These are phyloP conservation scores for Anguilla japonica DNA, from an alignment of 2,113 vertebrate genomes.

Conservation along the genomic window DNA sequence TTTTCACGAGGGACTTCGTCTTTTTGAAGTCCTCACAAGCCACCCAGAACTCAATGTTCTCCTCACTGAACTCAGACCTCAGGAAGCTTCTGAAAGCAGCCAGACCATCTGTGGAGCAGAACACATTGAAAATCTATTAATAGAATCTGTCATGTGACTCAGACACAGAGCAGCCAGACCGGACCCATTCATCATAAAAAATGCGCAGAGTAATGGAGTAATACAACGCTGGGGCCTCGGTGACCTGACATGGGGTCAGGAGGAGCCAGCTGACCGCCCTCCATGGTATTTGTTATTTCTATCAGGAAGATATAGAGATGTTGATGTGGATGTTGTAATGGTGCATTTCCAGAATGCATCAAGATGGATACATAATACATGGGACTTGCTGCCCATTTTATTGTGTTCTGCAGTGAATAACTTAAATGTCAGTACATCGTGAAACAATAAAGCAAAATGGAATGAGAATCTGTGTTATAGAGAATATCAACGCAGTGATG, in stretches of 20 bases:
- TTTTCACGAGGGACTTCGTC: conserved; percentile 78
- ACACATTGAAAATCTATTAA: not conserved
- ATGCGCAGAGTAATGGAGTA: not conserved
- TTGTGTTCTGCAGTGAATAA: not conserved
- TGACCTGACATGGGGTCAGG: not conserved
- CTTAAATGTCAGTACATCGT: not conserved
- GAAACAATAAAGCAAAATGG: not conserved
- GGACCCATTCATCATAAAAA: not conserved
- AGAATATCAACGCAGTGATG: too few species aligned
- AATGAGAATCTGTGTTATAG: too few species aligned
- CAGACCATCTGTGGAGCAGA: conserved; percentile 75
- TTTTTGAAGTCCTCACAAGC: conserved; percentile 95
- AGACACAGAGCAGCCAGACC: not conserved
- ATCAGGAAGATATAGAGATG: not conserved
- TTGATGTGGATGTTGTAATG: not conserved
- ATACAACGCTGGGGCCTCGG: not conserved
- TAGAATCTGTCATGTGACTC: not conserved
- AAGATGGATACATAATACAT: not conserved
- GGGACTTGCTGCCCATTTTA: not conserved
- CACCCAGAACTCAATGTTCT: conserved; percentile 92
- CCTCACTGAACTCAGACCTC: conserved; percentile 94
- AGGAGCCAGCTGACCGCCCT: not conserved
- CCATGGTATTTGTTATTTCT: not conserved
- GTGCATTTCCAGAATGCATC: not conserved
- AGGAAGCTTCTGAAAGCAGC: conserved; percentile 86